Evolutionary conservation across 2,113 vertebrate genomes (phyloP), one percentile per base, ranked within the genome.

Genomic region (Bos taurus): DNA sequence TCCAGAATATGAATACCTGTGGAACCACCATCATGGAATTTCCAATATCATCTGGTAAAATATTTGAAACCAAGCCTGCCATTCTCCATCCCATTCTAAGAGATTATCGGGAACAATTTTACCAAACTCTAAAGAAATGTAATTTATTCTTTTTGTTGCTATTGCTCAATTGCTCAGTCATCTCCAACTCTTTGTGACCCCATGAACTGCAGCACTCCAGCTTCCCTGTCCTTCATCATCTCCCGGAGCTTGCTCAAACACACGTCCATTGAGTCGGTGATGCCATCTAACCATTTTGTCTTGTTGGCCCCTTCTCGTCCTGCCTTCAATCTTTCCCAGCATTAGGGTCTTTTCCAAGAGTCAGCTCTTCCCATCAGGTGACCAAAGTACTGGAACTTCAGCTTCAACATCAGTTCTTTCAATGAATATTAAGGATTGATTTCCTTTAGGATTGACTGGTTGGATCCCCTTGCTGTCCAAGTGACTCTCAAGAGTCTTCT

Each of bases 121-220:
- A 56, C 7, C 23, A 48, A 14, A 23, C 5, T 23, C 13, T 77
- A 62, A 81, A 54, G 4, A 2, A 23, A 50, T 62, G 3, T 1
- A 56, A 52, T 59, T 92, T 48, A 10, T 48, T 48, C 0, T 48
- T 48, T 2, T 64, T 74, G 67, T 74, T 74, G 11, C 21, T 40
- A 5, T 6, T 23, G 11, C 67, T 40, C n/a, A 40, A 1, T 40
- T 2, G 2, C 36, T 74, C n/a, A 23, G 36, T 40, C 10, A 0
- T 74, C 67, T 23, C 67, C 67, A 74, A 1, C 36, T 74, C 36
- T 74, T 40, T 40, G 67, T 40, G 19, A 74, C n/a, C 5, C 36
- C 67, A 74, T 25, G 67, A 25, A 6, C 10, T 40, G 19, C 5
- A 25, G 67, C 10, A 40, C 0, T 1, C 67, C 67, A 74, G 36